Conservation (phyloP, 2,113 vertebrate genomes). For the Chauna torquata region DNA sequence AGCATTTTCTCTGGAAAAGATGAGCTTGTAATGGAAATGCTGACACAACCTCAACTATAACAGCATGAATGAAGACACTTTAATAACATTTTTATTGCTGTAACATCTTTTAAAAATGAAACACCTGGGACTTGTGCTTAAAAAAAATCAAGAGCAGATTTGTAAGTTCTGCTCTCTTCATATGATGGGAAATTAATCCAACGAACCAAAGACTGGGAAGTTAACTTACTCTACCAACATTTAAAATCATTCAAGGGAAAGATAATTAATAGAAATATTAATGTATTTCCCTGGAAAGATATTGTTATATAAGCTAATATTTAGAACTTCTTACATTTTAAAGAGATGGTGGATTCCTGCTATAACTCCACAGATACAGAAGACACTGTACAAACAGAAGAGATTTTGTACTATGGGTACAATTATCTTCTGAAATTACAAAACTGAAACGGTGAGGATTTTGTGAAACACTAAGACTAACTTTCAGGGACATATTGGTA, state of each 20-base stretch:
- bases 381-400: not conserved
- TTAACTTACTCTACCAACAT: not conserved
- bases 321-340: not conserved
- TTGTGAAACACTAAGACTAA: not conserved
- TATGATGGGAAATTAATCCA: not conserved
- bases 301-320: not conserved
- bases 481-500: not conserved
- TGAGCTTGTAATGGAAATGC: conserved; percentile 66
- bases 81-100: conserved; percentile 72
- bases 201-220: not conserved
- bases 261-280: not conserved
- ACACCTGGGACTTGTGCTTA: conserved; percentile 45
- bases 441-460: not conserved
- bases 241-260: not conserved
- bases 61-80: conserved; percentile 61
- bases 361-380: not conserved
- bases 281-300: not conserved
- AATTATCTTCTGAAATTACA: not conserved
- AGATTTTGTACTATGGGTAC: not conserved
- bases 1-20: conserved; percentile 59
- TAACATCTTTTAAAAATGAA: conserved; percentile 69
- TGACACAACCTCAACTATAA: conserved; percentile 59
- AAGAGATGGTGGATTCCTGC: not conserved
- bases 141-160: conserved; percentile 10
- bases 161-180: not conserved